A percentile compares a stretch with the other conserved stretches of the same genome.
Conservation (phyloP, 2,113 vertebrate species). For the Pogona vitticeps region DNA sequence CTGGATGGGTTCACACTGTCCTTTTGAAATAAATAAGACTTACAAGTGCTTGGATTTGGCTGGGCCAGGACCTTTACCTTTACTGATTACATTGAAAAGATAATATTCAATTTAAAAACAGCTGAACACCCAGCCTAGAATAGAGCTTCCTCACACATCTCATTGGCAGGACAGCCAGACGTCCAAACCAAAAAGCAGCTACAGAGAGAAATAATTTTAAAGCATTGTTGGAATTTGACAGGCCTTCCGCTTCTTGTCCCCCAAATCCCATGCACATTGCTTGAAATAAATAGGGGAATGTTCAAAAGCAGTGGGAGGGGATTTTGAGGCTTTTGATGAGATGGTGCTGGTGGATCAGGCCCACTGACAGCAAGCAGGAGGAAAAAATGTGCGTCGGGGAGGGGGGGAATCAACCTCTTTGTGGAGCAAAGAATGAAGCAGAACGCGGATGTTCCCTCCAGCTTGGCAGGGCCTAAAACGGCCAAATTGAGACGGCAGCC, state of each 20-base stretch:
- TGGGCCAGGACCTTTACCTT: no score
- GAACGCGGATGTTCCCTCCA: conserved; percentile 66
- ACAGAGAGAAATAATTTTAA: background rate
- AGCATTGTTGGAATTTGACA: background rate
- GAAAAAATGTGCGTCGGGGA: no score
- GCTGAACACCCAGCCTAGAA: background rate
- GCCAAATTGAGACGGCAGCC: conserved; percentile 73
- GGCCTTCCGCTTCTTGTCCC: background rate
- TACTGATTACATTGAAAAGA: background rate
- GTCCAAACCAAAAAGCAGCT: background rate
- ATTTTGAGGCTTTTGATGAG: background rate
- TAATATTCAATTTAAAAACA: background rate
- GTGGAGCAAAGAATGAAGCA: conserved; percentile 61
- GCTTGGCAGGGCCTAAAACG: conserved; percentile 73
- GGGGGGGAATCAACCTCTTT: background rate
- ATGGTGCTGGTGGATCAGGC: background rate
- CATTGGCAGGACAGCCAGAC: no score
- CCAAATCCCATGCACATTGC: background rate
- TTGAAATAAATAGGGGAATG: background rate
- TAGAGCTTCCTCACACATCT: background rate
- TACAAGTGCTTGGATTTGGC: background rate
- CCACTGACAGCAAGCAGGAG: background rate
- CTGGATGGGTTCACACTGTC: background rate
- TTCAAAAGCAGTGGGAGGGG: background rate
- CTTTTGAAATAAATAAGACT: background rate